These are phyloP conservation scores for Sus scrofa DNA, from an alignment of 2,113 vertebrate genomes.

Conservation along the genomic window DNA sequence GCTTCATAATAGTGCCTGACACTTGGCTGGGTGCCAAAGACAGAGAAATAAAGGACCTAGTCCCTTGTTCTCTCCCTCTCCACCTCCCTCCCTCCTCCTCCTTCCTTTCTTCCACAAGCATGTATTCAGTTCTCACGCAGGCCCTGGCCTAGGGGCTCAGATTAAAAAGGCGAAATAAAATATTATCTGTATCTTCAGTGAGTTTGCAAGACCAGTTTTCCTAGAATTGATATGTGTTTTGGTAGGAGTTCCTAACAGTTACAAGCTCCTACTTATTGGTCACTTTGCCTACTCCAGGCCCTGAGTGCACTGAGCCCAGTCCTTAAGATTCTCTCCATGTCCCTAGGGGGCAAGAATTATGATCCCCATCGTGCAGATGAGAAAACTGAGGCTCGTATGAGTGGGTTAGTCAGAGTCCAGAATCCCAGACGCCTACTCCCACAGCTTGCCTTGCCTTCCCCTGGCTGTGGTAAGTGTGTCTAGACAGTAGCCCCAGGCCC, in stretches of 20 bases:
- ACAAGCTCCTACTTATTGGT: background rate
- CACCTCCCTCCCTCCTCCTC: fast-evolving
- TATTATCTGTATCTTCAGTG: background rate
- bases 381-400: background rate
- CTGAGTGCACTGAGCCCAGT: background rate
- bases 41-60: background rate
- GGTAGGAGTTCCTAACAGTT: background rate
- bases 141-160: background rate
- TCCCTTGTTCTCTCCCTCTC: no score
- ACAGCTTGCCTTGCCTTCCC: background rate
- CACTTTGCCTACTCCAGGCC: background rate
- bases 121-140: background rate
- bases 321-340: background rate
- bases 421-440: fast-evolving
- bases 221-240: background rate
- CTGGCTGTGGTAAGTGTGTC: background rate
- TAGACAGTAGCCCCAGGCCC: background rate
- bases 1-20: background rate
- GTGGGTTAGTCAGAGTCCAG: background rate
- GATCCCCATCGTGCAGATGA: background rate
- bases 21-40: background rate
- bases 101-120: background rate
- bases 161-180: background rate
- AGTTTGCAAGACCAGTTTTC: background rate
- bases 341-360: background rate